Evolutionary conservation across 2,797 vertebrate species (phyloP).

Genomic region (Manis crassicaudata): DNA sequence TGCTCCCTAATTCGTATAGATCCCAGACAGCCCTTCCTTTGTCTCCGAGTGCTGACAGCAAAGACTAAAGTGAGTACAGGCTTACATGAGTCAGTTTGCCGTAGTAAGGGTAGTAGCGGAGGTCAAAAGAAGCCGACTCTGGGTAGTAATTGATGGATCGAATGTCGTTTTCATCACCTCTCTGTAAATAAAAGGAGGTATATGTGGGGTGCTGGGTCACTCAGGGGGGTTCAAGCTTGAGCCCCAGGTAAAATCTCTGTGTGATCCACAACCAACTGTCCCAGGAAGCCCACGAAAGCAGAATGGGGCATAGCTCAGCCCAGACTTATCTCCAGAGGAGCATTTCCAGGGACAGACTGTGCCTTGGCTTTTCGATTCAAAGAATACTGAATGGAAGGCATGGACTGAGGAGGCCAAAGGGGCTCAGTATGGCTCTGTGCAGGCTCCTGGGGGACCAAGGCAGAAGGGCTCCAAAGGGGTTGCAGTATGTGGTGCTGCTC

Average conservation of each 20-base stretch:
- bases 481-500: not conserved
- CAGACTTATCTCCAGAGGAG: not conserved
- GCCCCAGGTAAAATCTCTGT: not conserved
- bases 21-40: slow-evolving; percentile 5
- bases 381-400: slow-evolving; percentile 1
- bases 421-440: not conserved
- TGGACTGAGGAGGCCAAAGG: not conserved
- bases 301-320: slow-evolving; percentile 14
- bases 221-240: not conserved
- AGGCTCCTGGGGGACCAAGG: not conserved
- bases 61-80: slow-evolving; percentile 63
- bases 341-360: not conserved
- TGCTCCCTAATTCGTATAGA: slow-evolving; percentile 7
- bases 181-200: slow-evolving; percentile 86
- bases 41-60: slow-evolving; percentile 23
- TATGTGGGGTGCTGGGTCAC: not conserved
- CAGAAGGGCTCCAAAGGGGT: not conserved
- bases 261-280: not conserved
- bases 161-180: slow-evolving; percentile 91
- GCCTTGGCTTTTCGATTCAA: slow-evolving; percentile 54
- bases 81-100: slow-evolving; percentile 97
- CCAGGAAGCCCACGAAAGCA: slow-evolving; percentile 35
- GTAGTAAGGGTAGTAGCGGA: slow-evolving; percentile 98
- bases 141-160: slow-evolving; percentile 93
- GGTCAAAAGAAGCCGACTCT: slow-evolving; percentile 91